Percentiles rank a stretch among this genome's conserved stretches.
phyloP scores from a whole-genome alignment of 2,797 vertebrate genomes.

The Myotis myotis region DNA sequence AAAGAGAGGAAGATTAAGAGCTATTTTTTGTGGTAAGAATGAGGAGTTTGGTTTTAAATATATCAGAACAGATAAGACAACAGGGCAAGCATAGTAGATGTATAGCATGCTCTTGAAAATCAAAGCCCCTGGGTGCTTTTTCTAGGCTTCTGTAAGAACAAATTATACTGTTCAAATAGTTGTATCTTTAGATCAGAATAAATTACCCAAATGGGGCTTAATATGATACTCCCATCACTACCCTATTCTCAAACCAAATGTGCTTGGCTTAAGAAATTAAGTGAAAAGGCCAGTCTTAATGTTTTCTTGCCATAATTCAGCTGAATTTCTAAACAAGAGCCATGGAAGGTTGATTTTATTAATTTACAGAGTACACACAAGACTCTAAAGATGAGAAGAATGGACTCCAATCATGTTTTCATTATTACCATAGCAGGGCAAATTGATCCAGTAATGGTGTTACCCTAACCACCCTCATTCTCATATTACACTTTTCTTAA shows the following conservation, averaged over 20 bases:
- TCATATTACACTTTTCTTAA: neutral
- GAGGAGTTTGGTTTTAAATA: neutral
- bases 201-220: neutral
- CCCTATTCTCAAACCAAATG: neutral
- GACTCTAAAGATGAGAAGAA: neutral
- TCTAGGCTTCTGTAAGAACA: neutral
- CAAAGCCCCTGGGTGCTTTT: neutral
- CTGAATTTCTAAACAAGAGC: neutral
- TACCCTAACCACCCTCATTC: neutral
- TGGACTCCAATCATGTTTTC: neutral
- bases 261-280: slow-evolving; percentile 24
- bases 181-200: neutral
- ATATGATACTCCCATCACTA: neutral
- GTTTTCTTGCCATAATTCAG: neutral
- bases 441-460: neutral
- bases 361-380: neutral
- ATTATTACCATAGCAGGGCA: neutral
- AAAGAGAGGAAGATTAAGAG: neutral
- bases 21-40: neutral
- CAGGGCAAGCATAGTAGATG: neutral
- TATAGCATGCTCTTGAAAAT: neutral
- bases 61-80: neutral
- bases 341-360: neutral
- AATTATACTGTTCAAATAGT: neutral
- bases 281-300: neutral